Evolutionary conservation across 2,797 vertebrate species (phyloP).

Genomic region (Australoheros facetus): DNA sequence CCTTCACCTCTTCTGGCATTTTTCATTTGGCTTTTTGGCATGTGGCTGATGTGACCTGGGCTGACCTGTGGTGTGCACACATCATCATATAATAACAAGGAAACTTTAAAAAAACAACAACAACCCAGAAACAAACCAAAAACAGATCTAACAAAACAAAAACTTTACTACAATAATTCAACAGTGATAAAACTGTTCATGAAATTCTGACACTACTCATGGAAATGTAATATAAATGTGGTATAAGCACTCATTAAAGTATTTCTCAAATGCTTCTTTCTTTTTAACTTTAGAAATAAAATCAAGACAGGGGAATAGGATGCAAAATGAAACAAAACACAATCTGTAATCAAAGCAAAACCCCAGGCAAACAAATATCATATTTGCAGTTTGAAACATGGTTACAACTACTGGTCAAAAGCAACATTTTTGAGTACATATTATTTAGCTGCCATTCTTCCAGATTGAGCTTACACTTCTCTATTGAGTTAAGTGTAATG

Average conservation of each 20-base stretch:
- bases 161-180: neutral
- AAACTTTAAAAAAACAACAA: neutral
- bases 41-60: neutral
- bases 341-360: neutral
- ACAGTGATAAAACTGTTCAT: neutral
- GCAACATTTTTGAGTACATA: neutral
- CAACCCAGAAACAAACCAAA: neutral
- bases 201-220: neutral
- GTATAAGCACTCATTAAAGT: neutral
- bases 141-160: neutral
- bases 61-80: neutral
- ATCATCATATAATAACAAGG: neutral
- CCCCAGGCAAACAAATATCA: neutral
- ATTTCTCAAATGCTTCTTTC: neutral
- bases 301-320: neutral
- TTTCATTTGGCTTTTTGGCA: neutral
- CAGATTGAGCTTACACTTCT: neutral
- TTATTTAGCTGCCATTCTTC: neutral
- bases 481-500: constrained; percentile 3
- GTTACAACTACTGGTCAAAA: neutral
- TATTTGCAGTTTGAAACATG: neutral
- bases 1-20: neutral
- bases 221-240: neutral
- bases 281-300: neutral
- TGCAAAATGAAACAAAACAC: neutral